Percentiles rank a stretch among this genome's conserved stretches.
These are phyloP conservation scores for Bettongia penicillata DNA, from an alignment of 2,113 vertebrate genomes.

Conservation along the genomic window DNA sequence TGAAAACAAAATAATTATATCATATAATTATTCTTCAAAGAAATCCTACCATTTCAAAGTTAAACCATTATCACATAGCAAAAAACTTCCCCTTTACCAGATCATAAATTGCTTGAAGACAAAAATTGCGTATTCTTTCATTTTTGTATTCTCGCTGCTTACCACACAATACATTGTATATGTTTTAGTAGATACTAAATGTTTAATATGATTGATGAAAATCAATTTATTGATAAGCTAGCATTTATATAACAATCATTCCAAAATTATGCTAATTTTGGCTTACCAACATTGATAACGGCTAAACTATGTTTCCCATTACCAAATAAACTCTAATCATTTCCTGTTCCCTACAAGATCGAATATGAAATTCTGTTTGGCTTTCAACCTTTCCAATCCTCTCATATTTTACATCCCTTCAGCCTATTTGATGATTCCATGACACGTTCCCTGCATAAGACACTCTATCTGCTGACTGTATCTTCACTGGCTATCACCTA, in stretches of 20 bases:
- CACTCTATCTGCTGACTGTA: not conserved
- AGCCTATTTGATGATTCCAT: not conserved
- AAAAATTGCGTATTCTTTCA: not conserved
- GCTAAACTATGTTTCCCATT: not conserved
- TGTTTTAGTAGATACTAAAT: not conserved
- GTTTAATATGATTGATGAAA: not conserved
- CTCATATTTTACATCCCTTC: not conserved
- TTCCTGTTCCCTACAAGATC: not conserved
- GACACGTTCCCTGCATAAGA: not conserved
- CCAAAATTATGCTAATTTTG: not conserved
- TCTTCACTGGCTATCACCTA: too few species aligned
- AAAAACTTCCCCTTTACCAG: not conserved
- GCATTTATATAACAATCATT: not conserved
- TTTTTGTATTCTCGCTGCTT: not conserved
- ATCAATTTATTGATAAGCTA: not conserved
- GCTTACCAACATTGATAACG: not conserved
- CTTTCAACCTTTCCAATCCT: not conserved
- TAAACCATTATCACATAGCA: not conserved
- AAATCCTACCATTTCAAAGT: not conserved
- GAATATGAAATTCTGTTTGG: not conserved
- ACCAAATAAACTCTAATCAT: not conserved
- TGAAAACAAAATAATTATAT: constrained; percentile 45
- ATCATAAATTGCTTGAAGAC: not conserved
- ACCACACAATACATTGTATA: not conserved
- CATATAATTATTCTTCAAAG: not conserved